Percentiles rank a stretch among this genome's conserved stretches.
phyloP scores from a whole-genome alignment of 2,797 vertebrate species.

The Heterohyrax brucei region DNA sequence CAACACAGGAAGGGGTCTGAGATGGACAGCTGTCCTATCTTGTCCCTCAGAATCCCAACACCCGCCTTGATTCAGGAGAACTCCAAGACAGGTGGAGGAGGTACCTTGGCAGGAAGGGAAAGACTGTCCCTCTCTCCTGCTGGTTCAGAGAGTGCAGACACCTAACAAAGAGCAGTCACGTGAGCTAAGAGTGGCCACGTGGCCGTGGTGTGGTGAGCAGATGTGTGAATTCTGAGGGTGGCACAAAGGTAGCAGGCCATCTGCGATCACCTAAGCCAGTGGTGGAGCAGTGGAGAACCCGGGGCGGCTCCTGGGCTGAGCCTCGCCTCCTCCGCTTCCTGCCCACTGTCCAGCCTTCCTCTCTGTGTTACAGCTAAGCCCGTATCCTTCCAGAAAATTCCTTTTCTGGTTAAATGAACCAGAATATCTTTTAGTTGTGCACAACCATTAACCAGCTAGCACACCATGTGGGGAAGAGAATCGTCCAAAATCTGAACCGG shows the following conservation, averaged over 20 bases:
- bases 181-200: neutral
- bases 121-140: neutral
- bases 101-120: neutral
- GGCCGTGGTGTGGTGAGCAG: too few species aligned
- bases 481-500: neutral
- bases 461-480: slow-evolving; percentile 37
- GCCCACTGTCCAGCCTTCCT: neutral
- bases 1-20: neutral
- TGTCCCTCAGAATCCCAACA: neutral
- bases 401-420: slow-evolving; percentile 61
- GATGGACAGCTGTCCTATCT: neutral
- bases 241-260: neutral
- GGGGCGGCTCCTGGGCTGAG: neutral
- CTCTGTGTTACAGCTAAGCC: neutral
- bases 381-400: slow-evolving; percentile 34
- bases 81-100: neutral
- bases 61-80: neutral
- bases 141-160: neutral
- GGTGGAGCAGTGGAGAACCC: neutral
- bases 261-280: neutral
- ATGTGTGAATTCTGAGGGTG: neutral
- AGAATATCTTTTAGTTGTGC: slow-evolving; percentile 48
- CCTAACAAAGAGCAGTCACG: neutral
- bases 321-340: neutral
- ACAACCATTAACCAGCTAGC: slow-evolving; percentile 45